Evolutionary conservation across 2,113 vertebrate species (phyloP), one percentile per base, ranked within the genome.

Genomic region (Pygoscelis adeliae): DNA sequence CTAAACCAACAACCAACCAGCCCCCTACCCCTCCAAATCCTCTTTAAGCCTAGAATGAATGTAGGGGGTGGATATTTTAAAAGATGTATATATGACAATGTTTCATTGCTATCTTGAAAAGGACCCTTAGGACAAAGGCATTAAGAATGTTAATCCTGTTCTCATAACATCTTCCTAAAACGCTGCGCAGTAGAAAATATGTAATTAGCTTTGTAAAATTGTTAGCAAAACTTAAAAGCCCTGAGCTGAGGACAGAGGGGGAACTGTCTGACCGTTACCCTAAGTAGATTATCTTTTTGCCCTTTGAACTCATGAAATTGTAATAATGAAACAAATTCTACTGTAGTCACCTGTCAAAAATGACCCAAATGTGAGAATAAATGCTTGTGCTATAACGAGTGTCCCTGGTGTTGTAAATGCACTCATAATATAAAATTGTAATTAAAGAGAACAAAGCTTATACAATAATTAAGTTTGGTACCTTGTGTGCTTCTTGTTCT

Each of bases 121-220:
- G 36, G 49, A 72, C 83, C 87, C 89, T 80, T 89, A 96, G 94
- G 96, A 96, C 84, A 91, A 92, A 97, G 89, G 46, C 70, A 94
- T 89, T 89, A 95, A 95, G 89, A 96, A 95, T 96, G 91, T 96
- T 96, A 97, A 97, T 95, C 94, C 87, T 69, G 46, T 93, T 93
- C 91, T 85, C 93, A 62, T 61, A 92, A 49, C 76, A 82, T 95
- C 91, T 92, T 92, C 88, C 61, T 94, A 91, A 91, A 94, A 84
- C 10, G 58, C 78, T 96, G 87, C 95, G 91, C 87, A 87, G 86
- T 69, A 91, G 87, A 96, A 96, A 97, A 95, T 91, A 95, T 92
- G 95, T 97, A 95, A 97, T 95, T 97, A 97, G 77, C 77, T 87
- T 69, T 87, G 61, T 65, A 76, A 95, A 96, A 96, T 58, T 89